phyloP scores from a whole-genome alignment of 2,888 invertebrate genomes.

The Campoplex capitator region DNA sequence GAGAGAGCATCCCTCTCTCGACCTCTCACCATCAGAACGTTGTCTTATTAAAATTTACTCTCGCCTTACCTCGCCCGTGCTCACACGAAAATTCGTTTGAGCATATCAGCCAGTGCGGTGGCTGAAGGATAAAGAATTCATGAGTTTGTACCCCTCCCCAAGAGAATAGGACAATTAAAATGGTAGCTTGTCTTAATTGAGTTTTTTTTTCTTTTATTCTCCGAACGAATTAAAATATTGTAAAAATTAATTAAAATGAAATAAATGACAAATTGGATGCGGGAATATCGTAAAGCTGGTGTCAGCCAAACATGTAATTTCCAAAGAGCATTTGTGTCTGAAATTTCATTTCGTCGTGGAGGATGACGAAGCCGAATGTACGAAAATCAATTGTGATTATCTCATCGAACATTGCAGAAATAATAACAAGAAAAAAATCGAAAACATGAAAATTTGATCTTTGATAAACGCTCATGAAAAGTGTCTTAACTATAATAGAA shows the following conservation, averaged over 20 bases:
- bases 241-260: not conserved
- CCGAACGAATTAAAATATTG: not conserved
- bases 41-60: constrained; percentile 69
- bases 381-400: not conserved
- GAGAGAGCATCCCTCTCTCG: constrained; percentile 55
- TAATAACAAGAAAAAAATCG: not conserved
- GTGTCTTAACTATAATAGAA: constrained; percentile 11
- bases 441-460: constrained; percentile 4
- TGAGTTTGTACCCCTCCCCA: constrained; percentile 45
- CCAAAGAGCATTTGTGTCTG: not conserved
- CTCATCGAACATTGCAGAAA: not conserved
- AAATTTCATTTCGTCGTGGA: not conserved
- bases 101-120: constrained; percentile 53
- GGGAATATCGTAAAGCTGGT: not conserved
- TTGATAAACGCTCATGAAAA: constrained; percentile 18
- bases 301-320: not conserved
- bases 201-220: constrained; percentile 8
- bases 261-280: not conserved
- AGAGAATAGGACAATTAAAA: constrained; percentile 42
- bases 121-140: constrained; percentile 57
- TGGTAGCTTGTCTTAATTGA: constrained; percentile 29
- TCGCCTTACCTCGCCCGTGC: constrained; percentile 57
- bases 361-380: not conserved
- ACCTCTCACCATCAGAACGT: constrained; percentile 59
- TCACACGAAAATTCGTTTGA: constrained; percentile 64